These are phyloP conservation scores for Microctonus brassicae DNA, from an alignment of 2,888 invertebrate genomes.

Conservation along the genomic window DNA sequence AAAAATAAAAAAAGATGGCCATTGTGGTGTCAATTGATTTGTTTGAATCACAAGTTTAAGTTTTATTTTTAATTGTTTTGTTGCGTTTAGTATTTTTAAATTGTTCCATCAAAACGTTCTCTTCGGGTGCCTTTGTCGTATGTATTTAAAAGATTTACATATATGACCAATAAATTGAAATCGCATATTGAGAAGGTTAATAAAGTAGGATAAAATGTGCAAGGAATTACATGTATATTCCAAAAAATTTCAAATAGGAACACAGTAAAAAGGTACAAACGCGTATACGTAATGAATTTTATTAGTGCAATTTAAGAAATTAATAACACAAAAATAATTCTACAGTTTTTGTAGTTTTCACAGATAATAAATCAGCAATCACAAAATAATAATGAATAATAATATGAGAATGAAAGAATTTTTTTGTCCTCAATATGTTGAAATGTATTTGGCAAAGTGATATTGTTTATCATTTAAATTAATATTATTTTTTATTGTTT, in stretches of 20 bases:
- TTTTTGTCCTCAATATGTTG: not conserved
- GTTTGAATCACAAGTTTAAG: not conserved
- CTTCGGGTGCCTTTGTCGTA: slow-evolving; percentile 26
- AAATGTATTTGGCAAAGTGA: not conserved
- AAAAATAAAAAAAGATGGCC: slow-evolving; percentile 13
- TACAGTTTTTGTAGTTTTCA: not conserved
- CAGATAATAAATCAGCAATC: not conserved
- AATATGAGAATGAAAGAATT: not conserved
- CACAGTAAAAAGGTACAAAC: slow-evolving; percentile 23
- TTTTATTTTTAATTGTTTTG: not conserved
- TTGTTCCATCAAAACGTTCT: slow-evolving; percentile 9
- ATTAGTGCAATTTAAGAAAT: not conserved
- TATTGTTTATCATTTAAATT: not conserved
- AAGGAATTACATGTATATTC: not conserved
- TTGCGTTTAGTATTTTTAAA: not conserved
- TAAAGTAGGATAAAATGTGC: not conserved
- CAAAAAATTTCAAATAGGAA: not conserved
- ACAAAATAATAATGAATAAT: not conserved
- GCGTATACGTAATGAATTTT: slow-evolving; percentile 24
- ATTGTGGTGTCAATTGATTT: not conserved
- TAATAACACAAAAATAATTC: not conserved
- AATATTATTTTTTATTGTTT: not conserved
- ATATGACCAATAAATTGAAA: slow-evolving; percentile 30
- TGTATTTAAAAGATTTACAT: not conserved
- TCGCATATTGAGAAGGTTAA: slow-evolving; percentile 10